These are phyloP conservation scores for Scomber scombrus DNA, from an alignment of 2,113 vertebrate species.

Conservation along the genomic window DNA sequence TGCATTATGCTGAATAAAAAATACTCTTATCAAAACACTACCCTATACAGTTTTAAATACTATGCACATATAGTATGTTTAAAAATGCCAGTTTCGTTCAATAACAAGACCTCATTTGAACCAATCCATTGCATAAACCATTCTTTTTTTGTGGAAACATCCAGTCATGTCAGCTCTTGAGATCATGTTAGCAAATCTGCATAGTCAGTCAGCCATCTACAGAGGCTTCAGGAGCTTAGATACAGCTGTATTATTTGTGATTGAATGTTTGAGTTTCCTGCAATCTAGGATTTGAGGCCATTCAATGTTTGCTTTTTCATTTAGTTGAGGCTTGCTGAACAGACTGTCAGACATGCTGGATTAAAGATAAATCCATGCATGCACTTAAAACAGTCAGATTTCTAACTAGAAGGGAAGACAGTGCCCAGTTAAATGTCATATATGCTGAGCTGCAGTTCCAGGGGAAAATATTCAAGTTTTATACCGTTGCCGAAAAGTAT, in stretches of 20 bases:
- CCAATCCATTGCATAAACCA: slow-evolving; percentile 23
- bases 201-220: slow-evolving; percentile 65
- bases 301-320: slow-evolving; percentile 69
- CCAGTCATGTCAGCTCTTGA: slow-evolving; percentile 57
- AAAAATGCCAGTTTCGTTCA: slow-evolving; percentile 41
- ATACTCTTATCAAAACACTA: background rate
- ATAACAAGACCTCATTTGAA: slow-evolving; percentile 37
- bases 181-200: slow-evolving; percentile 74
- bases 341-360: slow-evolving; percentile 72
- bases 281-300: slow-evolving; percentile 61
- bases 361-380: slow-evolving; percentile 70
- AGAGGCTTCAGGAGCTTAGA: slow-evolving; percentile 68
- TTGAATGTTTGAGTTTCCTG: slow-evolving; percentile 67
- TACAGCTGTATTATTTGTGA: slow-evolving; percentile 72
- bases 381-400: slow-evolving; percentile 57
- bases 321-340: slow-evolving; percentile 60
- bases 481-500: background rate
- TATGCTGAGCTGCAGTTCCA: slow-evolving; percentile 32
- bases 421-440: slow-evolving; percentile 52
- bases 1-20: slow-evolving; percentile 32
- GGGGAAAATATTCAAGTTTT: slow-evolving; percentile 6
- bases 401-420: slow-evolving; percentile 33
- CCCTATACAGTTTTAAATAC: slow-evolving; percentile 16
- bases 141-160: slow-evolving; percentile 25
- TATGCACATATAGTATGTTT: slow-evolving; percentile 23